Conservation (phyloP, 1,140 invertebrate species). For the Drosophila auraria region DNA sequence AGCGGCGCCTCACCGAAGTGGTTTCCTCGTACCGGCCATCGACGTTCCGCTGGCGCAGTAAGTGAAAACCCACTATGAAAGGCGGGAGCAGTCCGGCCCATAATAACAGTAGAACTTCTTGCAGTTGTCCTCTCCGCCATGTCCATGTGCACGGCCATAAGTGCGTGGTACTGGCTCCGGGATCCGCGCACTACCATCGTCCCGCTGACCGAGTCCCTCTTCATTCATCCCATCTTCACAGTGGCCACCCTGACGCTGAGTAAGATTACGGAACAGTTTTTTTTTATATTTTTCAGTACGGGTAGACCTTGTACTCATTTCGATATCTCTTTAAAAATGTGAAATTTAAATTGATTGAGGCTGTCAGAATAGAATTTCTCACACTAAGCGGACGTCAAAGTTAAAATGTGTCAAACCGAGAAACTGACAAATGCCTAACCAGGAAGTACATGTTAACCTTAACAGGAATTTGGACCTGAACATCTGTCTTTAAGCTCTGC, state of each 20-base stretch:
- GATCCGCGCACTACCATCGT: conserved; percentile 95
- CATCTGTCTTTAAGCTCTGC: not conserved
- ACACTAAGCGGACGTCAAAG: not conserved
- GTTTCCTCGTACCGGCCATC: conserved; percentile 96
- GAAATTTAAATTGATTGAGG: not conserved
- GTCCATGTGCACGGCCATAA: conserved; percentile 94
- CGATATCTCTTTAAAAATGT: not conserved
- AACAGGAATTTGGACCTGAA: too few species aligned
- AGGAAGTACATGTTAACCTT: not conserved
- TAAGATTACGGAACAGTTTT: conserved; percentile 73
- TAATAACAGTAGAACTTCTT: conserved; percentile 36
- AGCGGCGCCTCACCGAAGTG: conserved; percentile 97
- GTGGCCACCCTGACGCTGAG: conserved; percentile 93
- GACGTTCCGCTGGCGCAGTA: conserved; percentile 97
- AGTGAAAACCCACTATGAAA: conserved; percentile 62
- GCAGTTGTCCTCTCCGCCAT: conserved; percentile 93
- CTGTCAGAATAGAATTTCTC: not conserved
- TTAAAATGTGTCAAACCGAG: not conserved
- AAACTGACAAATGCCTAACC: not conserved
- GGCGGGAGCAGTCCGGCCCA: not conserved
- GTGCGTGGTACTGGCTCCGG: conserved; percentile 97
- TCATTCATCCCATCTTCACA: conserved; percentile 98
- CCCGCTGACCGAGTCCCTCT: conserved; percentile 95
- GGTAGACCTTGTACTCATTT: too few species aligned
- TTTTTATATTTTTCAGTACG: not conserved